Evolutionary conservation across 2,113 vertebrate genomes (phyloP).

Genomic region (Dipodomys merriami): DNA sequence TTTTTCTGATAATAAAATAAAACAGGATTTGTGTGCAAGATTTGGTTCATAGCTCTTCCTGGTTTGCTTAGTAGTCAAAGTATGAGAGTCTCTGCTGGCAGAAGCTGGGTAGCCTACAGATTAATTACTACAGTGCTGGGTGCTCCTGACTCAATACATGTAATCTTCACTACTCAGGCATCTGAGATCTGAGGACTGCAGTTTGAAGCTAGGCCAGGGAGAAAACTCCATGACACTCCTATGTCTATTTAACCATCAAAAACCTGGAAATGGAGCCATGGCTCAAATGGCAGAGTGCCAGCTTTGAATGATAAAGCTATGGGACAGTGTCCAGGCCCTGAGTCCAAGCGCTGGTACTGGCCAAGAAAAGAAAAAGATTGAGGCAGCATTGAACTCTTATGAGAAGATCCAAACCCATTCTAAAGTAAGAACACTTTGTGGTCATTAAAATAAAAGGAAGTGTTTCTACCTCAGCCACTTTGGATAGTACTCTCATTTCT

Average conservation of each 20-base stretch:
- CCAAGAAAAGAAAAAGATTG: neutral
- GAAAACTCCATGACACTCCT: too few species aligned
- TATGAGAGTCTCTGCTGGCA: neutral
- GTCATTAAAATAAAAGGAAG: neutral
- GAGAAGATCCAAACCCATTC: neutral
- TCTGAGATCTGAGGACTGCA: too few species aligned
- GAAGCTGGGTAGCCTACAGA: neutral
- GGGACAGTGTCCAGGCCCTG: too few species aligned
- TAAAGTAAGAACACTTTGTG: neutral
- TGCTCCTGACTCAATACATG: too few species aligned
- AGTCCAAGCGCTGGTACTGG: too few species aligned
- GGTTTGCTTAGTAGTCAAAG: neutral
- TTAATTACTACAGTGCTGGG: too few species aligned
- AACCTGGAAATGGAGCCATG: too few species aligned
- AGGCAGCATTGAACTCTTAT: neutral
- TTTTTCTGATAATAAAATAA: neutral
- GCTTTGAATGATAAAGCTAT: too few species aligned
- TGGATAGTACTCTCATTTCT: neutral
- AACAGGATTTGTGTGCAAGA: neutral
- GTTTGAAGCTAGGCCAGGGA: too few species aligned
- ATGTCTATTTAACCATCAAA: too few species aligned
- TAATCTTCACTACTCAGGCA: too few species aligned
- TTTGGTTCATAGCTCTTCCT: neutral
- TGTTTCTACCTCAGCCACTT: neutral
- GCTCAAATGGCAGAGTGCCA: too few species aligned